Evolutionary conservation across 2,113 vertebrate genomes (phyloP), one percentile per base, ranked within the genome.

Genomic region (Agapornis roseicollis): DNA sequence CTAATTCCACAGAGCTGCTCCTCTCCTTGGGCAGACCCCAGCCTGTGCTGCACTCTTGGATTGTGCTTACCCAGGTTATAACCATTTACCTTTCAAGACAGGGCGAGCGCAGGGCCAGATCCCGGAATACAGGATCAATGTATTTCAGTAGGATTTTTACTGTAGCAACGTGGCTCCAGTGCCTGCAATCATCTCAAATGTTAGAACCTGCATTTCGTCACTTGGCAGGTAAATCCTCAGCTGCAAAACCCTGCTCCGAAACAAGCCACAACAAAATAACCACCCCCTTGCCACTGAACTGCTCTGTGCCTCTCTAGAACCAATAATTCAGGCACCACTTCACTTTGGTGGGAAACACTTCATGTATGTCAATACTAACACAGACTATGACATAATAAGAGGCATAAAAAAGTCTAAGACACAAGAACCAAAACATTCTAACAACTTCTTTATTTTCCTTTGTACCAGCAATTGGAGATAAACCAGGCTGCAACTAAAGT

Each of bases 111-210:
- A 44, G 24, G 42, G 27, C 3, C 27, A 87, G 35, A 76, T 72
- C 16, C 24, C 23, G 24, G 89, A 80, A 77, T 8, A 31, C 35
- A 76, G 17, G 47, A 85, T 65, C 74, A 17, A 13, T 33, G n/a
- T 22, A 56, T 33, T 85, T 79, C 13, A 41, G 71, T 9, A 60
- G 13, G 50, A 71, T 68, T 86, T 65, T 74, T 61, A 79, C 25
- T 84, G 84, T 2, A 64, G 61, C 33, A 47, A 12, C 20, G 29
- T 0, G 0, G 27, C 6, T 85, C 41, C 19, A 7, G 20, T 19
- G 70, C 16, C 37, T 82, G 28, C 72, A 80, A 39, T 5, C n/a
- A 37, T 28, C 65, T 72, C 53, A 85, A 44, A 25, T 19, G n/a
- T 44, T 53, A 87, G 37, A 61, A 87, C 47, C 5, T 49, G 17